Base-by-base conservation (phyloP, 1,140 invertebrate species). In the Drosophila punjabiensis region DNA sequence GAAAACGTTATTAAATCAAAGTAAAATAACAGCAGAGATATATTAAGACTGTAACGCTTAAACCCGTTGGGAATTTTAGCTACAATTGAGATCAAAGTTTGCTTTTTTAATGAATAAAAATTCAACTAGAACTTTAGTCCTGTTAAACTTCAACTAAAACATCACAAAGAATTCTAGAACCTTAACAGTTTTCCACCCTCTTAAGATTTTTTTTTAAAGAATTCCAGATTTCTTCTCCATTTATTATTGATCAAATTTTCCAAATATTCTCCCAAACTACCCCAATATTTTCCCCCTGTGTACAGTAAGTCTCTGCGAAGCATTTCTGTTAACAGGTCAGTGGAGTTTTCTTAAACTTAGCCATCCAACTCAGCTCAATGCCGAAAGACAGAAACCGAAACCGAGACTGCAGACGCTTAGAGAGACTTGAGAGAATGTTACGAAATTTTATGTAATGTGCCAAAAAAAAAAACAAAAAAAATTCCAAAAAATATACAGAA, bases 361-460 rank as follows among this genome's bases (percentile, higher is more conserved):
- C 35, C 5, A 43, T 90, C 74, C 82, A 85, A 85, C 79, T 81
- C 74, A 76, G 70, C 85, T 60, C 84, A 65, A 81, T 75, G 71
- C 71, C 71, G 68, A 74, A 61, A 55, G 52, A 61, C 67, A 70
- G 62, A 79, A 62, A 79, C 77, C 48, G 64, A 78, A 77, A 78
- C 58, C 62, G 68, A 74, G 62, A 41, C 81, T 78, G 64, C 56
- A 52, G 80, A 78, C 80, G 62, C 47, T 74, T 83, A 84, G 77
- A 83, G 53, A 83, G 53, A 58, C 55, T 58, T 39, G 39, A 24
- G 55, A 87, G 85, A 89, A 89, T 89, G 85, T 89, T 89, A 89
- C 86, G 85, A 89, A 89, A 89, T 89, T 89, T 89, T 89, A 89
- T 89, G 85, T 89, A 89, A 89, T 89, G 79, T 90, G 86, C 81